phyloP scores from a whole-genome alignment of 1,140 invertebrate genomes.

The Bombus difficillimus region DNA sequence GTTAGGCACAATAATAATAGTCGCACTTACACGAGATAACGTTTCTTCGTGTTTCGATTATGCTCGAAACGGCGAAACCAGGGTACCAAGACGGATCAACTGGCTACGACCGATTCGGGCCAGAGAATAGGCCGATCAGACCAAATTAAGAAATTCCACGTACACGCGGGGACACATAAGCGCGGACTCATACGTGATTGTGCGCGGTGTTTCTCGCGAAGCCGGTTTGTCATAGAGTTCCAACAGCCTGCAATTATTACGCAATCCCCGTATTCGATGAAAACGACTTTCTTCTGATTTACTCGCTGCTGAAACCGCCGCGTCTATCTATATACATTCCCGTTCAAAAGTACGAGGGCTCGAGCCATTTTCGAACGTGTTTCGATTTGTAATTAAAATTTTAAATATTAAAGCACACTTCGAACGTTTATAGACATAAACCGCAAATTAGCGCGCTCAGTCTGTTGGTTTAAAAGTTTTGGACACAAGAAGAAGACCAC shows the following conservation, averaged over 20 bases:
- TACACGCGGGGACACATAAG: conserved; percentile 8
- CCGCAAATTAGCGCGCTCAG: no score
- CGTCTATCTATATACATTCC: neutral
- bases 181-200: conserved; percentile 40
- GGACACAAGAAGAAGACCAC: no score
- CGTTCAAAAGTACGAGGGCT: neutral
- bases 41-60: conserved; percentile 3
- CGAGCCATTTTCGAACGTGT: neutral
- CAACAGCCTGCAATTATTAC: conserved; percentile 54
- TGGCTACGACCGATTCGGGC: conserved; percentile 54
- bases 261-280: conserved; percentile 60
- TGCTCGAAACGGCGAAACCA: conserved; percentile 10
- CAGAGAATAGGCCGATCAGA: conserved; percentile 63
- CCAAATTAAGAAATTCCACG: conserved; percentile 65
- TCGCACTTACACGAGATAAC: neutral
- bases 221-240: conserved; percentile 62
- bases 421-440: neutral
- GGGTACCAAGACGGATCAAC: neutral
- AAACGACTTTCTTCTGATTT: conserved; percentile 65
- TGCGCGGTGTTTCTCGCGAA: conserved; percentile 35
- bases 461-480: no score
- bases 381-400: neutral
- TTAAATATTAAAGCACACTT: neutral
- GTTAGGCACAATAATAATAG: neutral
- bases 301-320: conserved; percentile 1